Evolutionary conservation across 2,888 invertebrate genomes (phyloP), one percentile per base, ranked within the genome.

Genomic region (Xanthia icteritia): DNA sequence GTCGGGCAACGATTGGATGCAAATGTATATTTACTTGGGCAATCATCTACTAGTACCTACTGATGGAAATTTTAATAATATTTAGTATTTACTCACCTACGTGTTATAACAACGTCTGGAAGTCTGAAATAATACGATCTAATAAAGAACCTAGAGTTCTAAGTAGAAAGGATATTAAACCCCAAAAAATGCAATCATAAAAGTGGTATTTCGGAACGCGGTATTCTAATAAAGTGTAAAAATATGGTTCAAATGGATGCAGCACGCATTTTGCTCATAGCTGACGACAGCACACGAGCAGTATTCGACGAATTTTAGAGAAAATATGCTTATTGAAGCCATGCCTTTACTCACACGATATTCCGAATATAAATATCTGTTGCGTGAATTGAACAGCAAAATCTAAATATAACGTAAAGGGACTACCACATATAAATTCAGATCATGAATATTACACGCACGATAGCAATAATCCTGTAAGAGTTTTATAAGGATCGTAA

Each of bases 401-500:
- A 74, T 84, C 65, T 75, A 73, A 83, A 82, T 81, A 79, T 68
- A 64, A 66, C 63, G 67, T 63, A 67, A 81, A 79, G 42, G 69
- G 63, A 82, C 81, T 68, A 81, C 69, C 60, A 45, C 65, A 73
- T 65, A 83, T 76, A 76, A 69, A 84, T 73, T 76, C 68, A 58
- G 71, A 84, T 76, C 81, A 76, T 76, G 84, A 79, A 83, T 87
- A 83, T 76, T 79, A 77, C 74, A 78, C 83, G 69, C 77, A 83
- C 79, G 82, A 78, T 82, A 74, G 83, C 80, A 89, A 87, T 87
- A 89, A 81, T 77, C 73, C 73, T 68, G 65, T 77, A 75, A 79
- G 77, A 83, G 81, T 83, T 82, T 87, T 84, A 86, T 83, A 79
- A 79, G 79, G 66, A 82, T 84, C 86, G 80, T 89, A 88, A 89